Conservation (phyloP, 2,888 invertebrate genomes). For the Automeris io region DNA sequence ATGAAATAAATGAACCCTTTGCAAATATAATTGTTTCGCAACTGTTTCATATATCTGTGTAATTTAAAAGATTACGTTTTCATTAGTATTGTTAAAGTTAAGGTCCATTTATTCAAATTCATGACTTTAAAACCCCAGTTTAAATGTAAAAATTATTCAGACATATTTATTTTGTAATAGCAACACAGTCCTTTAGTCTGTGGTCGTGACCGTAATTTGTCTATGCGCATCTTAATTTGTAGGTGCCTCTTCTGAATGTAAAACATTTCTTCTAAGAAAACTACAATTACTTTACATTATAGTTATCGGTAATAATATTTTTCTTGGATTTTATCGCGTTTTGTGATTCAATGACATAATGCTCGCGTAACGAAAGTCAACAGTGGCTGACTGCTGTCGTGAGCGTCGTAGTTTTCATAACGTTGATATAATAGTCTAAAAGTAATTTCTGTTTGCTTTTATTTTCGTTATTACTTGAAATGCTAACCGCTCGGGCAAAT, state of each 20-base stretch:
- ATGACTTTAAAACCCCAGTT: too few relatives aligned
- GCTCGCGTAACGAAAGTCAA: not conserved
- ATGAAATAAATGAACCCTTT: too few relatives aligned
- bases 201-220: constrained; percentile 14
- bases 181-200: constrained; percentile 11
- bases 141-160: too few relatives aligned
- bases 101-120: too few relatives aligned
- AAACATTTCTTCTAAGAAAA: not conserved
- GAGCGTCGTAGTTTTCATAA: not conserved
- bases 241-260: not conserved
- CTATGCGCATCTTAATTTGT: not conserved
- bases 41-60: too few relatives aligned
- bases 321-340: not conserved
- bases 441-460: not conserved
- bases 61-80: too few relatives aligned
- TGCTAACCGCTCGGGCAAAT: not conserved
- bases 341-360: not conserved
- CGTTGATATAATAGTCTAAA: not conserved
- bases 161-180: constrained; percentile 6
- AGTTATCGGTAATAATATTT: not conserved
- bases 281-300: not conserved
- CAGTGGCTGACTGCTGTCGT: not conserved
- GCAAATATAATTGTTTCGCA: too few relatives aligned
- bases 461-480: not conserved
- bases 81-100: too few relatives aligned